Conservation (phyloP, 2,113 vertebrate genomes). For the Coracopsis vasa region DNA sequence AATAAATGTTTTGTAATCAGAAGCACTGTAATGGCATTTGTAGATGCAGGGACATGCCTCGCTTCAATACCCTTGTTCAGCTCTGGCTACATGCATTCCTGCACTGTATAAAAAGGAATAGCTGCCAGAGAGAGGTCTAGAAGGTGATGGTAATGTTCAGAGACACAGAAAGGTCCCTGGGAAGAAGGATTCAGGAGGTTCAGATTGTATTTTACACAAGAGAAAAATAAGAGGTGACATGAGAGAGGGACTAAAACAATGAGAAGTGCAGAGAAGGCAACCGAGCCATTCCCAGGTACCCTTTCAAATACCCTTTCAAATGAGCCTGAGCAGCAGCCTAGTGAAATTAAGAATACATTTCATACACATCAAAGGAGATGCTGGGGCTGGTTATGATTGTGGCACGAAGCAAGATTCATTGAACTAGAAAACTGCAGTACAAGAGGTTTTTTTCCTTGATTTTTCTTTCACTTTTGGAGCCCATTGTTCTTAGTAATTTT, state of each 20-base stretch:
- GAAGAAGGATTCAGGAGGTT: not conserved
- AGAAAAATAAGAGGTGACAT: constrained; percentile 20
- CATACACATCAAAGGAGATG: not conserved
- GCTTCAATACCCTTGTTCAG: not conserved
- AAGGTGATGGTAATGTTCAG: not conserved
- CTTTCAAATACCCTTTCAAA: not conserved
- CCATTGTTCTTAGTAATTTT: not conserved
- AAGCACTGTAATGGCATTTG: not conserved
- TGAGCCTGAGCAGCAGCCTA: not conserved
- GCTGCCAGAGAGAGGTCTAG: not conserved
- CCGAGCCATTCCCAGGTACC: not conserved
- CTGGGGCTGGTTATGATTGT: not conserved
- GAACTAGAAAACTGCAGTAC: not conserved
- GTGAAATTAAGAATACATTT: constrained; percentile 42
- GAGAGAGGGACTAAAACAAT: not conserved
- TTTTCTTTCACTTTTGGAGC: not conserved
- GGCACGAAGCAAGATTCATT: not conserved
- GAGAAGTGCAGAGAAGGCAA: not conserved
- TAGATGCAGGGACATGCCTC: not conserved
- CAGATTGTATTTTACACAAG: not conserved
- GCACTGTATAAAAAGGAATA: not conserved
- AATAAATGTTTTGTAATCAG: not conserved
- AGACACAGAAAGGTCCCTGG: not conserved
- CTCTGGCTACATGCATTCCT: not conserved
- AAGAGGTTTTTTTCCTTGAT: not conserved